A percentile compares a stretch with the other conserved stretches of the same genome.
phyloP scores from a whole-genome alignment of 2,888 invertebrate genomes.

The Steromphala cineraria region DNA sequence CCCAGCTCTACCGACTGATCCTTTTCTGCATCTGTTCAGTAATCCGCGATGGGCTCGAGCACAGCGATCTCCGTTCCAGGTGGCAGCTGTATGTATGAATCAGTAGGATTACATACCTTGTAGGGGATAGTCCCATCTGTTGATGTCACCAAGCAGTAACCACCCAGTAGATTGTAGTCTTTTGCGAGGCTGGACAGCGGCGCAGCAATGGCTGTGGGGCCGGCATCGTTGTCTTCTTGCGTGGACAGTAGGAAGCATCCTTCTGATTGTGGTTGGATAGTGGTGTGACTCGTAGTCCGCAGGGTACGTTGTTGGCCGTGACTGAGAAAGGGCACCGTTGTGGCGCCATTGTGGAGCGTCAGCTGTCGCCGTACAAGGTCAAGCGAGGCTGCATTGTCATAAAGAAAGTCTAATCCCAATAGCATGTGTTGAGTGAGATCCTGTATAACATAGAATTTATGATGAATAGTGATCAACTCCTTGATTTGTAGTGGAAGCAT shows the following conservation, averaged over 20 bases:
- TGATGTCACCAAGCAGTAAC: background rate
- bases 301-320: background rate
- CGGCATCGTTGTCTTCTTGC: background rate
- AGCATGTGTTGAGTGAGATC: constrained; percentile 12
- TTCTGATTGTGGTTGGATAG: background rate
- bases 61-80: constrained; percentile 28
- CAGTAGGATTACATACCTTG: constrained; percentile 34
- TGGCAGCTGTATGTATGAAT: constrained; percentile 26
- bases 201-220: background rate
- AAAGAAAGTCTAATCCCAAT: constrained; percentile 40
- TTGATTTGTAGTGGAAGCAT: background rate
- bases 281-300: background rate
- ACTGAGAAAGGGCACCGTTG: background rate
- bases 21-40: background rate
- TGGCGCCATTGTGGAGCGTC: background rate
- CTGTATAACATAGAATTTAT: constrained; percentile 19
- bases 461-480: background rate
- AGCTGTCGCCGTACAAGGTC: constrained; percentile 29
- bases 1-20: too few species aligned
- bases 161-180: background rate
- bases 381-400: constrained; percentile 27
- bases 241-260: background rate
- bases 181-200: background rate
- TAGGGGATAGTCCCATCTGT: background rate
- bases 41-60: constrained; percentile 3